Percentiles rank a stretch among this genome's conserved stretches.
Conservation (phyloP, 2,113 vertebrate genomes). For the Corynorhinus townsendii region DNA sequence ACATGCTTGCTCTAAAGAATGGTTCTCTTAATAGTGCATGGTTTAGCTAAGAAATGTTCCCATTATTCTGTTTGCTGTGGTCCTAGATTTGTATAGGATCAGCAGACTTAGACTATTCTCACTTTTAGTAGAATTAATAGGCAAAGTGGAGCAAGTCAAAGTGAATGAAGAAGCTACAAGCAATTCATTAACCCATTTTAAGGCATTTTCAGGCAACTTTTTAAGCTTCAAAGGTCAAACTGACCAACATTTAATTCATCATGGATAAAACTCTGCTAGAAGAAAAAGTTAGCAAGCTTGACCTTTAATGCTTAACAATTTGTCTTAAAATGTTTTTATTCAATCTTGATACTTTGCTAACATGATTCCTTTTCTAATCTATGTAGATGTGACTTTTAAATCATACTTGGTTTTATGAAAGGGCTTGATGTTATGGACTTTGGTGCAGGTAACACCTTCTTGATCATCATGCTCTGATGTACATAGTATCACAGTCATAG, state of each 20-base stretch:
- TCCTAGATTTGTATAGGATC: constrained; percentile 68
- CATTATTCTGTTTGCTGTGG: constrained; percentile 36
- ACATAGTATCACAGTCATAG: neutral
- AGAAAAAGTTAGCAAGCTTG: constrained; percentile 71
- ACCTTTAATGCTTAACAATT: constrained; percentile 77
- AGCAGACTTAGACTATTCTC: constrained; percentile 63
- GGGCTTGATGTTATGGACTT: constrained; percentile 33
- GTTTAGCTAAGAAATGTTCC: constrained; percentile 46
- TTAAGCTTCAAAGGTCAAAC: constrained; percentile 76
- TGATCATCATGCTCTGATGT: neutral
- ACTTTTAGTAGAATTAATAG: constrained; percentile 67
- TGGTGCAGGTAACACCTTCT: constrained; percentile 46
- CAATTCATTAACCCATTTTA: constrained; percentile 61
- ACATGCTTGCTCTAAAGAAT: neutral
- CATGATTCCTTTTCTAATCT: constrained; percentile 32
- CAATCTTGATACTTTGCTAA: constrained; percentile 61
- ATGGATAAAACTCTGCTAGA: constrained; percentile 64
- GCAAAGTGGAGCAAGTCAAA: constrained; percentile 50
- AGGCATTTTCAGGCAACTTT: constrained; percentile 67
- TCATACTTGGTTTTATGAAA: neutral
- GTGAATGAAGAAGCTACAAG: constrained; percentile 17
- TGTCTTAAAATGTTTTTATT: constrained; percentile 73
- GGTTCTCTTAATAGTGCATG: neutral
- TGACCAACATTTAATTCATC: constrained; percentile 71
- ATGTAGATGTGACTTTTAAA: constrained; percentile 58